Evolutionary conservation across 2,113 vertebrate species (phyloP).

Genomic region (Pardalotus punctatus): DNA sequence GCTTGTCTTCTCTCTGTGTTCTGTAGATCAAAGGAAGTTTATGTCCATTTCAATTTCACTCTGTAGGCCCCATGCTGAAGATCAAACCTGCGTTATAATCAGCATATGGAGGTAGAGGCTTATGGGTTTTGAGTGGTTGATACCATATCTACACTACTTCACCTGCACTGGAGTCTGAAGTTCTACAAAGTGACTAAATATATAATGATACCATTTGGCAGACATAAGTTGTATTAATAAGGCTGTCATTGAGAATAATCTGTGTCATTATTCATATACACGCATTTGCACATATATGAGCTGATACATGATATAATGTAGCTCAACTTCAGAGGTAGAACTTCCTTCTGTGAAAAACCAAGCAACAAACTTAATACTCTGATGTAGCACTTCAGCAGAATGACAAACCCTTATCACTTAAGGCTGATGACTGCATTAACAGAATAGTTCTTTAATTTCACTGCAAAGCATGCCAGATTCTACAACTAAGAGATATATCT

Average conservation of each 20-base stretch:
- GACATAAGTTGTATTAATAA: background rate
- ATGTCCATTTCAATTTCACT: background rate
- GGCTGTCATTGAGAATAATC: background rate
- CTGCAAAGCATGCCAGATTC: background rate
- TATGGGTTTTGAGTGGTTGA: background rate
- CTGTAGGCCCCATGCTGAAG: background rate
- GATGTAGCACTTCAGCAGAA: background rate
- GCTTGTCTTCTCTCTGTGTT: background rate
- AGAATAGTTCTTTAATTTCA: background rate
- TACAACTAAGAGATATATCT: background rate
- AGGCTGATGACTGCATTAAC: background rate
- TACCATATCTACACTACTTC: background rate
- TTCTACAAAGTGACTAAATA: background rate
- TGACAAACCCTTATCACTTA: background rate
- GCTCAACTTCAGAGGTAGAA: background rate
- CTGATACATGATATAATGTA: background rate
- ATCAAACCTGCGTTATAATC: background rate
- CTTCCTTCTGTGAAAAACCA: background rate
- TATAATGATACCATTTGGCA: background rate
- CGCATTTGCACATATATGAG: background rate
- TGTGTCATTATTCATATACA: background rate
- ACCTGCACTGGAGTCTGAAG: background rate
- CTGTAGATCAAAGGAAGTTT: background rate
- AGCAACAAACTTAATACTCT: background rate
- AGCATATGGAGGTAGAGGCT: background rate